Evolutionary conservation across 1,140 invertebrate genomes (phyloP), one percentile per base, ranked within the genome.

Genomic region (Ditylenchus dipsaci): DNA sequence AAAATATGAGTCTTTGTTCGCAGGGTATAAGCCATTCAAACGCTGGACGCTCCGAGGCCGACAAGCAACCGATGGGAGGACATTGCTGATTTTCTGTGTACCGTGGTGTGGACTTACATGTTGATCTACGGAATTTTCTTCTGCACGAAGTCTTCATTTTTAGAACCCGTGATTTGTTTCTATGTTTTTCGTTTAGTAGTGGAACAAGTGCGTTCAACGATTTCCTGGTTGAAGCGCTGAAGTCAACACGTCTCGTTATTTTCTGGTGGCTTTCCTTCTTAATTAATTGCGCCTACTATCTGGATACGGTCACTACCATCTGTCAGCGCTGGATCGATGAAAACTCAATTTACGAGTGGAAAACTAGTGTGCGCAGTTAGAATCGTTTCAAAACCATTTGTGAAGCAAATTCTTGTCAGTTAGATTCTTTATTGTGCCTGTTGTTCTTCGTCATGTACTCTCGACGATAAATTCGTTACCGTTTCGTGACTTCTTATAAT

Each of bases 221-320:
- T 19, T 53, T 5, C 8, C 49, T 53, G 15, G n/a, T 53, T 3
- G 3, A 19, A 17, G 49, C 49, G 49, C 15, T 53, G n/a, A 53
- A 53, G n/a, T 53, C 49, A 53, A 19, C n/a, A 19, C 49, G 49
- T 15, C 49, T 53, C 49, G 15, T 53, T 8, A 17, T 53, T 19
- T 26, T 53, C 49, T 53, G 49, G 49, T 53, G 49, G 49, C 23
- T 53, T 53, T 53, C 49, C 1, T 53, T 53, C 49, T 53, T 26
- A 5, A 15, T 53, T 15, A 53, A 53, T 53, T 53, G 49, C 49
- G n/a, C 15, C 49, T 53, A 53, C 49, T 53, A 53, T 26, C 15
- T 53, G 3, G 49, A 53, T 26, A 7, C 23, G 8, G 15, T 26
- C 23, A 7, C n/a, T 53, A 19, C 3, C 3, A 53, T 53, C 49